These are phyloP conservation scores for Rapana venosa DNA, from an alignment of 2,888 invertebrate genomes.

Conservation along the genomic window DNA sequence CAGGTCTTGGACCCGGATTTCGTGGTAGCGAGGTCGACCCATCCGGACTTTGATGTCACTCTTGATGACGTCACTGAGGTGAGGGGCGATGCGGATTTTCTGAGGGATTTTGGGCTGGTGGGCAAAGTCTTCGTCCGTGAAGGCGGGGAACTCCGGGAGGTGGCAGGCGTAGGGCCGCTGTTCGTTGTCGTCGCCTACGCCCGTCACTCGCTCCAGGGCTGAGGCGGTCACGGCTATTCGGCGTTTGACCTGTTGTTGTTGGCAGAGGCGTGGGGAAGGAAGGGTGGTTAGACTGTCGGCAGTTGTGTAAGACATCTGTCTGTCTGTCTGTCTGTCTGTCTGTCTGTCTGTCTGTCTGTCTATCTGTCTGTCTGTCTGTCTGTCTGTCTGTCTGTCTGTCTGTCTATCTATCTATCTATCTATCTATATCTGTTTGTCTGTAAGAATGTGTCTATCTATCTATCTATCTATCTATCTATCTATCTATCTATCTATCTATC, in stretches of 20 bases:
- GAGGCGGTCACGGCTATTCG: conserved; percentile 58
- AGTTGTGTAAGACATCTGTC: background rate
- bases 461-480: background rate
- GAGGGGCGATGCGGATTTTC: conserved; percentile 70
- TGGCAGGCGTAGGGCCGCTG: conserved; percentile 50
- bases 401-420: no score
- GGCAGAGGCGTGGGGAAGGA: background rate
- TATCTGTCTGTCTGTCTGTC: no score
- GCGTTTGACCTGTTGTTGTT: conserved; percentile 51
- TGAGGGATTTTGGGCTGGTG: conserved; percentile 67
- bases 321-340: background rate
- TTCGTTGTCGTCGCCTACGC: conserved; percentile 64
- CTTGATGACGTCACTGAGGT: conserved; percentile 67
- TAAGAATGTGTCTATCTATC: background rate
- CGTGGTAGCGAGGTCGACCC: conserved; percentile 72
- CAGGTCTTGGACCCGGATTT: conserved; percentile 64
- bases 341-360: no score
- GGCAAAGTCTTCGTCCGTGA: conserved; percentile 65
- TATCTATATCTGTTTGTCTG: no score
- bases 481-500: background rate
- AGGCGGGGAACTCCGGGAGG: conserved; percentile 63
- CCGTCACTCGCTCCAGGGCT: conserved; percentile 65
- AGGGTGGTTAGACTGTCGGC: background rate
- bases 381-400: no score
- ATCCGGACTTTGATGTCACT: conserved; percentile 70